These are phyloP conservation scores for Conistra vaccinii DNA, from an alignment of 2,888 invertebrate genomes.

Conservation along the genomic window DNA sequence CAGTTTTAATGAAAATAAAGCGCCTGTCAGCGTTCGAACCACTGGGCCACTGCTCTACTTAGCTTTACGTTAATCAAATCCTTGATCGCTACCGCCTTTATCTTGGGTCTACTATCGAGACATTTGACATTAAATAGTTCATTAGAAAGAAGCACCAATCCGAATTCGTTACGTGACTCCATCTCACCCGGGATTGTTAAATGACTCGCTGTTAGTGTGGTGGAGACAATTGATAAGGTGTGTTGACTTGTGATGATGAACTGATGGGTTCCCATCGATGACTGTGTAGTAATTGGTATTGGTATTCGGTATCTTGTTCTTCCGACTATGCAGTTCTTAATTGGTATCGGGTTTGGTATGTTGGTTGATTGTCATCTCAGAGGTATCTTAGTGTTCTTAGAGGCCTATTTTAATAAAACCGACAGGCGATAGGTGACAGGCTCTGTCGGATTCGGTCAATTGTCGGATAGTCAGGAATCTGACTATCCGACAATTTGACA, in stretches of 20 bases:
- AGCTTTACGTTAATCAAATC: background rate
- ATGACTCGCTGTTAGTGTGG: slow-evolving; percentile 74
- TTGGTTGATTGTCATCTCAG: background rate
- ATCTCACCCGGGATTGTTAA: slow-evolving; percentile 80
- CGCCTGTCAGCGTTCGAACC: too few relatives aligned
- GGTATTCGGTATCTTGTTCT: background rate
- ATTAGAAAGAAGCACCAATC: slow-evolving; percentile 87
- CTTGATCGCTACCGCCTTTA: slow-evolving; percentile 68
- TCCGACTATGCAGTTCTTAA: background rate
- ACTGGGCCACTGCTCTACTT: background rate
- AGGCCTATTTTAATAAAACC: background rate
- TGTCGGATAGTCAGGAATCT: too few relatives aligned
- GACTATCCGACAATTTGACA: background rate
- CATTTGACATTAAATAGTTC: slow-evolving; percentile 88
- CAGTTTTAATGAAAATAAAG: too few relatives aligned
- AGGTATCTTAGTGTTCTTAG: background rate
- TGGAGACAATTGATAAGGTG: slow-evolving; percentile 73
- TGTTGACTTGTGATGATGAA: slow-evolving; percentile 27
- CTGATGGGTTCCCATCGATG: slow-evolving; percentile 25
- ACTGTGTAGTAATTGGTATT: slow-evolving; percentile 19
- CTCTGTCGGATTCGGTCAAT: too few relatives aligned
- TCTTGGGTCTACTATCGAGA: slow-evolving; percentile 58
- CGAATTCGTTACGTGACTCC: slow-evolving; percentile 87
- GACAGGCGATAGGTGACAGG: background rate
- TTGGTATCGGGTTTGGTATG: background rate